phyloP scores from a whole-genome alignment of 2,888 invertebrate species.

The Atherix ibis region DNA sequence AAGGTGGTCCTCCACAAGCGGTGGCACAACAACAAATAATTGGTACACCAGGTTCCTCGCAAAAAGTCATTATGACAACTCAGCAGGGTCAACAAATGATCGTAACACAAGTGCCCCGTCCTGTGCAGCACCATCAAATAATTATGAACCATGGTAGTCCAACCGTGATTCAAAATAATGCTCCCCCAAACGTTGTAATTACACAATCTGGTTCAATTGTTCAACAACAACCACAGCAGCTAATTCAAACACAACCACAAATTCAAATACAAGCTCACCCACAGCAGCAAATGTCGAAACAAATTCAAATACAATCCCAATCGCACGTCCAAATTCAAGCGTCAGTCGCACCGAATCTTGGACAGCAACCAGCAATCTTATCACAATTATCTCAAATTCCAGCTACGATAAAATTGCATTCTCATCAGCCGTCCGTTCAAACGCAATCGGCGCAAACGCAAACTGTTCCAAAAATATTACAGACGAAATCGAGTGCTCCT shows the following conservation, averaged over 20 bases:
- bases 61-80: conserved; percentile 47
- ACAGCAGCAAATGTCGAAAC: conserved; percentile 1
- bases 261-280: conserved; percentile 4
- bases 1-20: conserved; percentile 19
- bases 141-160: conserved; percentile 19
- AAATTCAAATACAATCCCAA: conserved; percentile 5
- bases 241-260: conserved; percentile 14
- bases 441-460: background rate
- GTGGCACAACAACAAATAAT: conserved; percentile 20
- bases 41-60: conserved; percentile 24
- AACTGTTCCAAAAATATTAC: background rate
- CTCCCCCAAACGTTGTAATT: conserved; percentile 9
- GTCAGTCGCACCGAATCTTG: background rate
- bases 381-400: conserved; percentile 30
- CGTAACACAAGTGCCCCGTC: conserved; percentile 39
- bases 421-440: conserved; percentile 2
- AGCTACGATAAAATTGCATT: conserved; percentile 35
- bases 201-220: conserved; percentile 9
- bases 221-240: conserved; percentile 7
- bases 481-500: background rate
- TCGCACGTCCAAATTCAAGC: conserved; percentile 2
- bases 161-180: conserved; percentile 4
- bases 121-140: conserved; percentile 17
- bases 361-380: conserved; percentile 1
- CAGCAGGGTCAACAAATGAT: conserved; percentile 48